Evolutionary conservation across 2,888 invertebrate species (phyloP).

Genomic region (Leptopilina syphax): DNA sequence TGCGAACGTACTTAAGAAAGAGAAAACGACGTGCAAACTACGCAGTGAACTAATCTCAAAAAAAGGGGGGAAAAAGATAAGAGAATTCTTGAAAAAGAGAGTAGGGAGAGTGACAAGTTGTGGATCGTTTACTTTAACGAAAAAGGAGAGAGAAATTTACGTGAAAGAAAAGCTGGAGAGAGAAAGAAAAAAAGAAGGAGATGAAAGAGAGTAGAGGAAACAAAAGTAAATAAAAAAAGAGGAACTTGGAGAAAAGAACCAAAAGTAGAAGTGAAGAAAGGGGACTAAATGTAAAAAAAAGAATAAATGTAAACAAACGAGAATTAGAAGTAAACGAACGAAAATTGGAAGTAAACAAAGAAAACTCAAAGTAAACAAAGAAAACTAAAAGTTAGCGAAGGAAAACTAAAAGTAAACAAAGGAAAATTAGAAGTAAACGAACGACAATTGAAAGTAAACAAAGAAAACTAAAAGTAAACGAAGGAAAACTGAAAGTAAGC

Average conservation of each 20-base stretch:
- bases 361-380: too few relatives aligned
- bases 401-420: too few relatives aligned
- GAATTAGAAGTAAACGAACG: too few relatives aligned
- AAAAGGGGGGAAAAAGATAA: constrained; percentile 55
- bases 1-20: constrained; percentile 27
- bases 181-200: background rate
- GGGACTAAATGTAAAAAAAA: too few relatives aligned
- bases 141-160: constrained; percentile 44
- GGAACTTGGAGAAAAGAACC: constrained; percentile 2
- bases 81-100: constrained; percentile 57
- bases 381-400: too few relatives aligned
- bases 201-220: constrained; percentile 40
- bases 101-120: constrained; percentile 23
- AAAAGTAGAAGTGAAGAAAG: background rate
- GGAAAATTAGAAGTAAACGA: too few relatives aligned
- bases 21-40: constrained; percentile 62
- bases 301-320: too few relatives aligned
- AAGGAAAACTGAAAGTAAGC: too few relatives aligned
- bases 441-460: too few relatives aligned
- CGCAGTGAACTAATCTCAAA: constrained; percentile 64
- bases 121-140: constrained; percentile 7
- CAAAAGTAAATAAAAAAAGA: constrained; percentile 17
- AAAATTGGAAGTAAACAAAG: too few relatives aligned
- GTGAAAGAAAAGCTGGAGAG: constrained; percentile 31
- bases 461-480: too few relatives aligned